Percentiles rank a stretch among this genome's conserved stretches.
These are phyloP conservation scores for Globodera rostochiensis DNA, from an alignment of 1,140 invertebrate species.

Conservation along the genomic window DNA sequence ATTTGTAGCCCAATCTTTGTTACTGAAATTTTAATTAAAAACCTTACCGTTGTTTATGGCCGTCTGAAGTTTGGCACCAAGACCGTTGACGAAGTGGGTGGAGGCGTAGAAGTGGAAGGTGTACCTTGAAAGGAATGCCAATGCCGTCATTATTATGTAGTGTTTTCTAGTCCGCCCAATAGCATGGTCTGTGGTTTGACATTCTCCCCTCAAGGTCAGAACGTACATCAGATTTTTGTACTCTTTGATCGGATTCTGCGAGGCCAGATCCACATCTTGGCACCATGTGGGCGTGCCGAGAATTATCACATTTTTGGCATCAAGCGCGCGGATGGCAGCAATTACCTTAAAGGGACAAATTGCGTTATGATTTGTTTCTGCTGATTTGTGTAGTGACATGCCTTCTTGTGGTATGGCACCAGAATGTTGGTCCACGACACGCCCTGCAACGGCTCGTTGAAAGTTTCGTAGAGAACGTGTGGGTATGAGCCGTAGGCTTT, in stretches of 20 bases:
- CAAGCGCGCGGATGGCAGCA: conserved; percentile 26
- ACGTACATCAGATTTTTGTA: conserved; percentile 27
- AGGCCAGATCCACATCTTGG: conserved; percentile 27
- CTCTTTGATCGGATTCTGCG: conserved; percentile 10
- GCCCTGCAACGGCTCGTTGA: conserved; percentile 25
- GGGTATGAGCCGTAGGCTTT: conserved; percentile 25
- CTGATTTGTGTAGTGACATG: not conserved
- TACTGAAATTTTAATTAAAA: not conserved
- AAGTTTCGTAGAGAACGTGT: conserved; percentile 32
- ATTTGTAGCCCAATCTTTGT: not conserved
- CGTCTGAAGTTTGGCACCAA: conserved; percentile 25
- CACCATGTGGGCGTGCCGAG: conserved; percentile 32
- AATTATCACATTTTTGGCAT: conserved; percentile 33
- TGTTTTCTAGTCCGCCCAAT: no score
- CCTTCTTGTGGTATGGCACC: conserved; percentile 17
- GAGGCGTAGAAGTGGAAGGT: conserved; percentile 33
- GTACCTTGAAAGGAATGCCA: not conserved
- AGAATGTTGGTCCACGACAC: conserved; percentile 18
- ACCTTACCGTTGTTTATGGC: conserved; percentile 31
- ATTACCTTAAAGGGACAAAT: conserved; percentile 12
- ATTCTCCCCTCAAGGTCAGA: not conserved
- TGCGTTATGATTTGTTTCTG: not conserved
- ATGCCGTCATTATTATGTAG: no score
- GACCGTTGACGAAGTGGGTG: conserved; percentile 9
- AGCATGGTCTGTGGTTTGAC: no score